Conservation (phyloP, 2,113 vertebrate species). For the Blennius ocellaris region DNA sequence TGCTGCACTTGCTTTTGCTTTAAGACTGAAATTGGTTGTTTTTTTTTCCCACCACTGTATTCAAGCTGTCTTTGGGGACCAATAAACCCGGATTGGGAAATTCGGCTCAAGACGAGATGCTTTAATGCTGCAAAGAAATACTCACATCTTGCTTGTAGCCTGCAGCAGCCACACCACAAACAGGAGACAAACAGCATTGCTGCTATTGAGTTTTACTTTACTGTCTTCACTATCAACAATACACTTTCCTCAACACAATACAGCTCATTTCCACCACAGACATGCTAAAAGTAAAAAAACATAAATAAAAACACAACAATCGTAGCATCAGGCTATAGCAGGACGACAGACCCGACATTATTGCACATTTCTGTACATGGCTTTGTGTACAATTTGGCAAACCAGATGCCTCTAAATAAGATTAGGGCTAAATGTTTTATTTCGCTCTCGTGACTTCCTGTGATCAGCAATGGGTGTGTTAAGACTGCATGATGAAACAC, state of each 20-base stretch:
- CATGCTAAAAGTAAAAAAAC: conserved; percentile 52
- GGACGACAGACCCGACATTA: conserved; percentile 45
- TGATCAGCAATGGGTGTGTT: conserved; percentile 17
- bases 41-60: not conserved
- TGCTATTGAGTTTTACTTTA: conserved; percentile 40
- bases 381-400: conserved; percentile 72
- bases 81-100: conserved; percentile 17
- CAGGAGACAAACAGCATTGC: conserved; percentile 34
- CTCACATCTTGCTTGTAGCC: conserved; percentile 23
- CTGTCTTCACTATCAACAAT: conserved; percentile 40
- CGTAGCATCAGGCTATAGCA: not conserved
- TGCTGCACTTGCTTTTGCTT: no score
- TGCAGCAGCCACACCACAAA: conserved; percentile 30
- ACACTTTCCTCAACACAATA: conserved; percentile 52
- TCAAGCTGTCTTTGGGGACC: not conserved
- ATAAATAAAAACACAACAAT: conserved; percentile 49
- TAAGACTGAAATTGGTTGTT: no score
- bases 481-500: conserved; percentile 47
- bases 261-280: conserved; percentile 42
- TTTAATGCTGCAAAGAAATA: conserved; percentile 44
- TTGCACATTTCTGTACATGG: conserved; percentile 65
- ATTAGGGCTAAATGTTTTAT: conserved; percentile 10
- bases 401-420: conserved; percentile 30
- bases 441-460: conserved; percentile 7
- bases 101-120: not conserved